These are phyloP conservation scores for Lithobates pipiens DNA, from an alignment of 2,797 vertebrate genomes.

Conservation along the genomic window DNA sequence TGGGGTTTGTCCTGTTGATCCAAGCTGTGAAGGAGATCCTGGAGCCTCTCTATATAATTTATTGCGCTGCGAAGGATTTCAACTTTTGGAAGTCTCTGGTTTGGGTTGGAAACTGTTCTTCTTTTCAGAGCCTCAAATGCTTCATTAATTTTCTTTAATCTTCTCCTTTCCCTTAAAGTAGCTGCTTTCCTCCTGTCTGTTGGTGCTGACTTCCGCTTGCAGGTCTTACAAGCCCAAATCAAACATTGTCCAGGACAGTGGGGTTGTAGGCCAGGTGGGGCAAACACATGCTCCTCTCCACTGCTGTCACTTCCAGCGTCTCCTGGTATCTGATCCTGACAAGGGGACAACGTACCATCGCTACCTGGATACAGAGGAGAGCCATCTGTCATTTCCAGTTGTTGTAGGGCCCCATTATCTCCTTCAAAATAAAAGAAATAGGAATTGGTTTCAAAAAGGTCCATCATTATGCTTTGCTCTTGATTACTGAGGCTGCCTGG, in stretches of 20 bases:
- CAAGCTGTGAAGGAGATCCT: slow-evolving; percentile 90
- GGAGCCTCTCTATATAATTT: slow-evolving; percentile 93
- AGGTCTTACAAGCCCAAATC: slow-evolving; percentile 97
- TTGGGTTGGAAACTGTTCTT: slow-evolving; percentile 93
- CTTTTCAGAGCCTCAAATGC: slow-evolving; percentile 96
- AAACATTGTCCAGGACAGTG: slow-evolving; percentile 96
- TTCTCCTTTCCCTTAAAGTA: slow-evolving; percentile 90
- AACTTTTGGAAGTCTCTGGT: slow-evolving; percentile 96
- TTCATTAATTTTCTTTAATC: slow-evolving; percentile 98
- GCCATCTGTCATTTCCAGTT: slow-evolving; percentile 89
- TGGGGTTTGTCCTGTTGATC: slow-evolving; percentile 89
- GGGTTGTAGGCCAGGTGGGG: slow-evolving; percentile 87
- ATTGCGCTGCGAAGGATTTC: slow-evolving; percentile 98
- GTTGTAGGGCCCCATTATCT: slow-evolving; percentile 89
- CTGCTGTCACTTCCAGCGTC: slow-evolving; percentile 90
- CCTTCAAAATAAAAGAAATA: slow-evolving; percentile 96
- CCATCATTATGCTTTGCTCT: slow-evolving; percentile 94
- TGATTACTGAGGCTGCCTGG: slow-evolving; percentile 77
- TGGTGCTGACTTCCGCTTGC: slow-evolving; percentile 94
- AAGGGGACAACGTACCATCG: slow-evolving; percentile 87
- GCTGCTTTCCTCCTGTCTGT: slow-evolving; percentile 94
- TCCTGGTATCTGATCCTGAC: slow-evolving; percentile 84
- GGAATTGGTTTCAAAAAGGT: slow-evolving; percentile 97
- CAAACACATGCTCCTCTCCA: slow-evolving; percentile 93
- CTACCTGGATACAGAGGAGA: slow-evolving; percentile 89